Conservation (phyloP, 2,888 invertebrate genomes). For the Stenichneumon culpator region DNA sequence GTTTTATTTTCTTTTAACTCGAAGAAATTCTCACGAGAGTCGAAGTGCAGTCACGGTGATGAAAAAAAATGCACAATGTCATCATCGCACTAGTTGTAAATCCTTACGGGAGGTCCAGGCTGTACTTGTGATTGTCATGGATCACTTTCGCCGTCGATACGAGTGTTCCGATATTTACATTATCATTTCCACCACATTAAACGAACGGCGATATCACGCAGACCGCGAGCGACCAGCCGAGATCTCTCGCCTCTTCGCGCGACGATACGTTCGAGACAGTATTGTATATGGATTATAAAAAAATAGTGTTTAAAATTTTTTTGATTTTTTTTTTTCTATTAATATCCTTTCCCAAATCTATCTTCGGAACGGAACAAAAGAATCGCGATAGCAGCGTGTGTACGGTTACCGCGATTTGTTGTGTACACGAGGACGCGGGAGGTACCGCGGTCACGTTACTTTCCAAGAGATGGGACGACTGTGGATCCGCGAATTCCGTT, state of each 20-base stretch:
- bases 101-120: slow-evolving; percentile 29
- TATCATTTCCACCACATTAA: slow-evolving; percentile 14
- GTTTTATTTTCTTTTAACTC: no score
- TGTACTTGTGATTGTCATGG: slow-evolving; percentile 28
- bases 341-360: not conserved
- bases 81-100: slow-evolving; percentile 22
- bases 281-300: slow-evolving; percentile 30
- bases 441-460: slow-evolving; percentile 75
- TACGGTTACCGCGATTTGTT: slow-evolving; percentile 30
- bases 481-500: slow-evolving; percentile 84
- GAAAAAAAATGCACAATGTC: slow-evolving; percentile 13
- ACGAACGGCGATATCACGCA: slow-evolving; percentile 16
- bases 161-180: not conserved
- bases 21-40: slow-evolving; percentile 7
- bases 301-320: not conserved
- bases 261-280: not conserved
- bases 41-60: not conserved
- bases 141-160: slow-evolving; percentile 41
- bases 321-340: not conserved
- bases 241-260: not conserved
- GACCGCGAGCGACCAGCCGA: not conserved
- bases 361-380: slow-evolving; percentile 8
- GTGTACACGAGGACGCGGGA: slow-evolving; percentile 57
- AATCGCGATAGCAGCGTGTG: slow-evolving; percentile 1
- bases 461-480: slow-evolving; percentile 84